Percentiles rank a stretch among this genome's conserved stretches.
Conservation (phyloP, 2,113 vertebrate species). For the Laticauda laticaudata region DNA sequence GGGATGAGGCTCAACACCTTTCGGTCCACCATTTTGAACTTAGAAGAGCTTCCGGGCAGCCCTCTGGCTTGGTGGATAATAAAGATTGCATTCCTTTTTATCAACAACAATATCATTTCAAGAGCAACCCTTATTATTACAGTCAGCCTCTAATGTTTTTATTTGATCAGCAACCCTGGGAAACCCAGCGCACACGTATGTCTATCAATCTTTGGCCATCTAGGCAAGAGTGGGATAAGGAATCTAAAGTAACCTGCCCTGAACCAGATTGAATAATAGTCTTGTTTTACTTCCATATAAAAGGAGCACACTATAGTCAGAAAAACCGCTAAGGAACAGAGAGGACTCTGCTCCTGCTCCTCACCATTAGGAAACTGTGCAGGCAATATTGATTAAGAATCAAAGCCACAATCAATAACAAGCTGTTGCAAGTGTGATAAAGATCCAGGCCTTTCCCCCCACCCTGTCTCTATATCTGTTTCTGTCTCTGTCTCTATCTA, state of each 20-base stretch:
- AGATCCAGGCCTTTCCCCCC: not conserved
- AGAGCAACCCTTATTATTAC: not conserved
- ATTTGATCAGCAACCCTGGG: not conserved
- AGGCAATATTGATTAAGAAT: not conserved
- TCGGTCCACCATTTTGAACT: not conserved
- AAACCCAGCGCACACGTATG: not conserved
- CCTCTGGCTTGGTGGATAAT: not conserved
- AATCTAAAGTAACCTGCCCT: not conserved
- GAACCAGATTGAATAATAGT: not conserved
- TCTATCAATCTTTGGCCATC: not conserved
- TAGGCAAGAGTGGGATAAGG: not conserved
- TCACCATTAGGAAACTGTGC: not conserved
- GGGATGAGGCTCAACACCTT: not conserved
- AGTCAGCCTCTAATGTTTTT: not conserved
- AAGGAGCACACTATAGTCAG: not conserved
- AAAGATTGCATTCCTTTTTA: not conserved
- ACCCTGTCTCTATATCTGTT: too few species aligned
- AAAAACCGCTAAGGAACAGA: not conserved
- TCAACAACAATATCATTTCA: not conserved
- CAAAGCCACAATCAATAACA: not conserved
- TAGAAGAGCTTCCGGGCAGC: not conserved
- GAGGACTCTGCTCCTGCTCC: not conserved
- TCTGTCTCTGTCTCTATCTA: too few species aligned
- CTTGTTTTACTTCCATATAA: not conserved
- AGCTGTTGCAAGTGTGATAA: not conserved